Evolutionary conservation across 2,113 vertebrate species (phyloP).

Genomic region (Enhydra lutris): DNA sequence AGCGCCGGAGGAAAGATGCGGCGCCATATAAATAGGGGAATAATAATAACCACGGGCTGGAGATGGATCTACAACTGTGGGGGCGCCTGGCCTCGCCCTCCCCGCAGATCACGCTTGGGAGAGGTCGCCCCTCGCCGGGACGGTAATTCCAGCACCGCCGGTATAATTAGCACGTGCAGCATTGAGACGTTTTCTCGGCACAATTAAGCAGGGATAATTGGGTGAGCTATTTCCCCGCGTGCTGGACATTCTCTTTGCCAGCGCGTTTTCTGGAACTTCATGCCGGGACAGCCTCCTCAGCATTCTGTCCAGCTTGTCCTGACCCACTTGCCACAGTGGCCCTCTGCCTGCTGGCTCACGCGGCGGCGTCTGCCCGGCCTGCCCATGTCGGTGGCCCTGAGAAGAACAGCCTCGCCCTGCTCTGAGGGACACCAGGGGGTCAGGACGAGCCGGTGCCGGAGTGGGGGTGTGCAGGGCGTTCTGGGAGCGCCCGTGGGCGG

Average conservation of each 20-base stretch:
- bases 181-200: not conserved
- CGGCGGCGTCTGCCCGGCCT: not conserved
- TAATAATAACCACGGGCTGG: conserved; percentile 74
- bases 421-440: not conserved
- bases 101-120: not conserved
- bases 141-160: not conserved
- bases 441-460: not conserved
- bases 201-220: conserved; percentile 37
- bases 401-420: not conserved
- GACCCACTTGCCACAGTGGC: not conserved
- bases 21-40: conserved; percentile 77
- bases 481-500: not conserved
- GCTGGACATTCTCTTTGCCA: not conserved
- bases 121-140: conserved; percentile 47
- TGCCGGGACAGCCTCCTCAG: not conserved
- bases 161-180: conserved; percentile 14
- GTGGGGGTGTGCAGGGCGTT: no score
- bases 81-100: conserved; percentile 28
- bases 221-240: not conserved
- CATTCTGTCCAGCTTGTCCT: not conserved
- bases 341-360: not conserved
- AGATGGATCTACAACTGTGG: not conserved
- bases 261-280: not conserved
- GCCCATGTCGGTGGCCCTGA: not conserved
- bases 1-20: conserved; percentile 26